These are phyloP conservation scores for Macrochelys suwanniensis DNA, from an alignment of 2,797 vertebrate genomes.

Conservation along the genomic window DNA sequence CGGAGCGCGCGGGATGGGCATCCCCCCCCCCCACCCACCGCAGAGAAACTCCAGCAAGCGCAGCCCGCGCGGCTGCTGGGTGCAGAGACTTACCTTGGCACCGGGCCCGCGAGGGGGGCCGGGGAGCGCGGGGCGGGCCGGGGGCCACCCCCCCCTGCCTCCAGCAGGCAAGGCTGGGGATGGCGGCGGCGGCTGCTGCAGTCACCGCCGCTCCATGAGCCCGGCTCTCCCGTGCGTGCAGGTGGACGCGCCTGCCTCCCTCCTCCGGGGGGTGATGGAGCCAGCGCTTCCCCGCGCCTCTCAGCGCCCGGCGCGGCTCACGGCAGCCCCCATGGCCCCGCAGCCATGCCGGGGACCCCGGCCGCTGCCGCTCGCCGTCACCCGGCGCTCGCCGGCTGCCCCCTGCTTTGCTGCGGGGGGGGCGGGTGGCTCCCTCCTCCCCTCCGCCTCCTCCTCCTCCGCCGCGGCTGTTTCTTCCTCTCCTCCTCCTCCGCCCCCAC, in stretches of 20 bases:
- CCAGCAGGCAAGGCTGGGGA: not conserved
- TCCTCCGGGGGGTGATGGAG: conserved; percentile 40
- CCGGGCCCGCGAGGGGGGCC: not conserved
- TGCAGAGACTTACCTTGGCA: conserved; percentile 29
- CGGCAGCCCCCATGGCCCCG: not conserved
- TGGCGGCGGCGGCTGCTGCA: conserved; percentile 25
- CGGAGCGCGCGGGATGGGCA: not conserved
- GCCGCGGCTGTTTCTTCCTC: conserved; percentile 54
- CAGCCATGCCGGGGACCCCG: not conserved
- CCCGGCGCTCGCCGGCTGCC: not conserved
- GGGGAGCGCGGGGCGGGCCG: not conserved
- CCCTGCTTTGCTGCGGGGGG: not conserved
- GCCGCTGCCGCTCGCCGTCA: not conserved
- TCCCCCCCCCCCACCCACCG: not conserved
- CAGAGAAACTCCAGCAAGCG: not conserved
- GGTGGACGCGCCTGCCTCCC: conserved; percentile 91
- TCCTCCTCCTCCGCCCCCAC: conserved; percentile 74
- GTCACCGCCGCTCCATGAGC: conserved; percentile 86
- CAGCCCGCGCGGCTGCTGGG: not conserved
- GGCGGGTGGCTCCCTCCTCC: conserved; percentile 73
- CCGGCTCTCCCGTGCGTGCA: conserved; percentile 86
- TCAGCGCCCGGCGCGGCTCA: not conserved
- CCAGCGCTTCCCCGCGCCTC: not conserved
- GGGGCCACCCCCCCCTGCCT: conserved; percentile 10
- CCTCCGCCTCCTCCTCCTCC: not conserved